A percentile compares a stretch with the other conserved stretches of the same genome.
Evolutionary conservation across 2,113 vertebrate genomes (phyloP).

Genomic region (Acinonyx jubatus): DNA sequence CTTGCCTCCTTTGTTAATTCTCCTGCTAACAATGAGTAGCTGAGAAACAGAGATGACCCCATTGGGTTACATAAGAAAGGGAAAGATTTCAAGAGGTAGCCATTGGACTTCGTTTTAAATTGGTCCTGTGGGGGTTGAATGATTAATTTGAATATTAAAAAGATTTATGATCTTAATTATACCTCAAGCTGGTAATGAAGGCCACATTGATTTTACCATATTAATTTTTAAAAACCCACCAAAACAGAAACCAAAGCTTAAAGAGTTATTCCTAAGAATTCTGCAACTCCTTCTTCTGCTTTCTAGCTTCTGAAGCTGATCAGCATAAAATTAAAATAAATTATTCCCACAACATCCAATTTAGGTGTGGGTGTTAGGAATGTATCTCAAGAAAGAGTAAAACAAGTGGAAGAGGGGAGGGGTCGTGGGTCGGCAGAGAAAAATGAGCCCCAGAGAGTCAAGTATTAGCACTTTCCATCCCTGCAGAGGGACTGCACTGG

Average conservation of each 20-base stretch:
- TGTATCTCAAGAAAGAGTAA: neutral
- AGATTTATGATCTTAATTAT: slow-evolving; percentile 34
- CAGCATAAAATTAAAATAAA: slow-evolving; percentile 20
- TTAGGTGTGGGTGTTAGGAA: neutral
- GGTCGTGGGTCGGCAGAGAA: neutral
- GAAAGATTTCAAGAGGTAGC: neutral
- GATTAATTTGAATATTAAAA: slow-evolving; percentile 51
- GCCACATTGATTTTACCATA: neutral
- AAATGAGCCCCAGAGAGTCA: neutral
- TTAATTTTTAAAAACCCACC: neutral
- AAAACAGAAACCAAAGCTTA: neutral
- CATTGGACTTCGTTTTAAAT: slow-evolving; percentile 22
- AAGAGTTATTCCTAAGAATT: neutral
- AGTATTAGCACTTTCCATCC: neutral
- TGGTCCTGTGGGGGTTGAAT: neutral
- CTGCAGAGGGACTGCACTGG: neutral
- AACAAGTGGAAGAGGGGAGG: neutral
- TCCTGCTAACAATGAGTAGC: neutral
- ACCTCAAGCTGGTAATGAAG: neutral
- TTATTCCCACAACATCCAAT: neutral
- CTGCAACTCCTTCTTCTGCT: neutral
- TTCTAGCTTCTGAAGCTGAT: neutral
- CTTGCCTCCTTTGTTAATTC: neutral
- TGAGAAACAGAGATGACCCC: neutral
- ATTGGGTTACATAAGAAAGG: neutral